Conservation (phyloP, 2,113 vertebrate species). For the Leuciscus idus region DNA sequence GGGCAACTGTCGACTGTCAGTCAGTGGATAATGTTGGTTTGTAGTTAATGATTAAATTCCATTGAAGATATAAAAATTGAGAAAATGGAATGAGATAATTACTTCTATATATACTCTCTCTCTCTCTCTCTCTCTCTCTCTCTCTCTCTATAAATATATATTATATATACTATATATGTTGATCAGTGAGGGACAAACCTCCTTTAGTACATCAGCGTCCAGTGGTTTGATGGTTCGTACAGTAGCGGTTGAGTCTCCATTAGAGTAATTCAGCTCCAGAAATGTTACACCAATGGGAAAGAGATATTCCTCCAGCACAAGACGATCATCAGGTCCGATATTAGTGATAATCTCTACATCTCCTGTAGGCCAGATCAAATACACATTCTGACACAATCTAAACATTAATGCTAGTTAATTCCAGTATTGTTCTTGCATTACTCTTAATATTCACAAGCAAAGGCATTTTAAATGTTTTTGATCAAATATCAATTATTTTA, state of each 20-base stretch:
- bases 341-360: slow-evolving; percentile 62
- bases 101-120: too few relatives aligned
- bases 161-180: too few relatives aligned
- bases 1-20: not conserved
- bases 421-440: not conserved
- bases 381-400: not conserved
- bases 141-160: too few relatives aligned
- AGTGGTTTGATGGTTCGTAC: slow-evolving; percentile 64
- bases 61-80: too few relatives aligned
- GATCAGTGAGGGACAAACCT: slow-evolving; percentile 23
- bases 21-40: too few relatives aligned
- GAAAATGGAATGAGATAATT: too few relatives aligned
- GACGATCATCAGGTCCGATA: not conserved
- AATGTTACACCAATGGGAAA: slow-evolving; percentile 23
- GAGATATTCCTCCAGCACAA: not conserved
- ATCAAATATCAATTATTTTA: not conserved
- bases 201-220: slow-evolving; percentile 59
- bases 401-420: not conserved
- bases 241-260: slow-evolving; percentile 39
- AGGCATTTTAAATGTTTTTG: not conserved
- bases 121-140: too few relatives aligned
- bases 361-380: slow-evolving; percentile 55
- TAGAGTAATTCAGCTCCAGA: slow-evolving; percentile 56
- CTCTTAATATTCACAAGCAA: not conserved
- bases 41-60: too few relatives aligned